Conservation (phyloP, 1,140 invertebrate genomes). For the Magallana angulata region DNA sequence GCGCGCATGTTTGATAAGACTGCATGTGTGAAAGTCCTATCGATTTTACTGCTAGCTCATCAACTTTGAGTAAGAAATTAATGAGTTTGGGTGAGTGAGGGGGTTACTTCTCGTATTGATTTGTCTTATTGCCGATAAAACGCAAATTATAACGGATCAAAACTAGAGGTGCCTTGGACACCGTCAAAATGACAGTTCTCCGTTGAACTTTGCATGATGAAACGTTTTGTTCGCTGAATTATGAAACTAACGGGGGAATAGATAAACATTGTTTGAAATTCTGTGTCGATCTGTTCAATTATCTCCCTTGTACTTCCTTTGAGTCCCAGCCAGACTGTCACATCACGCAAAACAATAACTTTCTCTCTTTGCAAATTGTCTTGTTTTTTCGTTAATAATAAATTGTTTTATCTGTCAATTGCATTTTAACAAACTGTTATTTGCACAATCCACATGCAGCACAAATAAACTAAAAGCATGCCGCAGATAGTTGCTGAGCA, state of each 20-base stretch:
- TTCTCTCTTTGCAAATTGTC: neutral
- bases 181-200: neutral
- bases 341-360: neutral
- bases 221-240: too few relatives aligned
- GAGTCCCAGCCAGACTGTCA: too few relatives aligned
- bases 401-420: conserved; percentile 39
- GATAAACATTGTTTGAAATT: too few relatives aligned
- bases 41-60: conserved; percentile 25
- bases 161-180: neutral
- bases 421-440: conserved; percentile 22
- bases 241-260: too few relatives aligned
- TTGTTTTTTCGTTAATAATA: conserved; percentile 10
- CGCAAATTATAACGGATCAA: neutral
- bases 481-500: neutral
- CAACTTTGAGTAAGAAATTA: conserved; percentile 33
- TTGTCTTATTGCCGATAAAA: neutral
- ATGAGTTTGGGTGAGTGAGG: neutral
- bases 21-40: conserved; percentile 14
- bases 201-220: too few relatives aligned
- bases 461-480: neutral
- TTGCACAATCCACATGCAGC: neutral
- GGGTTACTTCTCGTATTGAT: neutral
- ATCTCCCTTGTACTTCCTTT: too few relatives aligned
- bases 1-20: neutral
- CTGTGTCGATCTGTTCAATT: too few relatives aligned